A percentile compares a stretch with the other conserved stretches of the same genome.
phyloP scores from a whole-genome alignment of 2,888 invertebrate genomes.

The Pristionchus exspectatus region DNA sequence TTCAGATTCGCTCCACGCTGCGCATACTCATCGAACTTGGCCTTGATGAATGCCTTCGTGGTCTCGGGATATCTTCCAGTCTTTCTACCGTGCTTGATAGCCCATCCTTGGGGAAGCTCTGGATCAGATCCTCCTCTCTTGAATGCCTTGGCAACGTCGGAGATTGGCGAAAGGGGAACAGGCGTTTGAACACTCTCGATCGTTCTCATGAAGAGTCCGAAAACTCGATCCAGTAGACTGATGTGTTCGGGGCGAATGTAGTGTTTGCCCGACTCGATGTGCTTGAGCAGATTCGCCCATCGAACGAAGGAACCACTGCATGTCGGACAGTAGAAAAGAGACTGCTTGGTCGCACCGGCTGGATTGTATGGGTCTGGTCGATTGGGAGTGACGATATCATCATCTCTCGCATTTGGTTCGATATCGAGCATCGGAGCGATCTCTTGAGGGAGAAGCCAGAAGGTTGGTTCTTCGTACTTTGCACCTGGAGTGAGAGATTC shows the following conservation, averaged over 20 bases:
- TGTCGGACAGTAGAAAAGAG: too few relatives aligned
- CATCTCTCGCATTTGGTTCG: not conserved
- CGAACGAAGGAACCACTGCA: too few relatives aligned
- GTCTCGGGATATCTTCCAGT: too few relatives aligned
- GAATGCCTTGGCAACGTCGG: not conserved
- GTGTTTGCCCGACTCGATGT: too few relatives aligned
- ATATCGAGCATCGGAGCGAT: not conserved
- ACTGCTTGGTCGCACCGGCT: not conserved
- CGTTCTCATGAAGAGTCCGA: not conserved
- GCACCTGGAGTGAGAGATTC: not conserved
- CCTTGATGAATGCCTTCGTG: too few relatives aligned
- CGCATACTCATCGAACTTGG: too few relatives aligned
- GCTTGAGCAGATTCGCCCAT: too few relatives aligned
- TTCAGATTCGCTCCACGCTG: too few relatives aligned
- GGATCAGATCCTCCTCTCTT: not conserved
- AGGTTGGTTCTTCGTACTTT: not conserved
- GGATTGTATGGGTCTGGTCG: not conserved
- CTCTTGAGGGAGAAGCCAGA: not conserved
- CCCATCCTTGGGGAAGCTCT: not conserved
- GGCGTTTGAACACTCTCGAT: not conserved
- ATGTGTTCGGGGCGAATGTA: too few relatives aligned
- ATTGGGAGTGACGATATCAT: not conserved
- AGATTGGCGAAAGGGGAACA: not conserved
- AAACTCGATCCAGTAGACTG: not conserved
- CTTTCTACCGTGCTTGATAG: too few relatives aligned